A percentile compares a stretch with the other conserved stretches of the same genome.
phyloP scores from a whole-genome alignment of 92 coral and sea anemone species.

The Phenganax stokvisi region DNA sequence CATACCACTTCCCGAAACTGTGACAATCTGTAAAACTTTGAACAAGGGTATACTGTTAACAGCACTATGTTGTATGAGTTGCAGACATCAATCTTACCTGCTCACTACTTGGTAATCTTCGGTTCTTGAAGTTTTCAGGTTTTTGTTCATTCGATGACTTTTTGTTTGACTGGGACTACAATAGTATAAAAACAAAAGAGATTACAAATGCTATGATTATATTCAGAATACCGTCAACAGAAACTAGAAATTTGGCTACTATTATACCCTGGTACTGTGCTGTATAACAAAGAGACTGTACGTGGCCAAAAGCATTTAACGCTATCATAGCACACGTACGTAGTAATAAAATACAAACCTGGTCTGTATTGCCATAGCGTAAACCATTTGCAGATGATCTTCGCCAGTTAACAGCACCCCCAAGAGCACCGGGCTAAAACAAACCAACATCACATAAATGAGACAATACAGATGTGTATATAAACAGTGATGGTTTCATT shows the following conservation, averaged over 20 bases:
- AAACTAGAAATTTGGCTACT: too few species aligned
- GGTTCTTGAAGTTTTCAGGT: slow-evolving; percentile 41
- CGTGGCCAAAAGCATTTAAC: not conserved
- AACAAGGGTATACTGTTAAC: too few species aligned
- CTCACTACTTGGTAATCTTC: slow-evolving; percentile 16
- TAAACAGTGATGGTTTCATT: not conserved
- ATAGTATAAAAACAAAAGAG: not conserved
- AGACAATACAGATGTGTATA: not conserved
- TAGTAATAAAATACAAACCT: slow-evolving; percentile 10
- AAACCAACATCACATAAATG: not conserved
- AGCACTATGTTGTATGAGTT: not conserved
- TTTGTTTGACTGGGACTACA: slow-evolving; percentile 16
- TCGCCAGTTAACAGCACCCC: slow-evolving; percentile 12
- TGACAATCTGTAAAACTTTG: too few species aligned
- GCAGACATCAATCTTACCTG: not conserved
- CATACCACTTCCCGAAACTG: too few species aligned
- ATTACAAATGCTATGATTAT: not conserved
- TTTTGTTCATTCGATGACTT: slow-evolving; percentile 15
- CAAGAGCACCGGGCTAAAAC: slow-evolving; percentile 29
- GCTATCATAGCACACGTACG: not conserved
- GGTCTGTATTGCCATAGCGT: slow-evolving; percentile 25
- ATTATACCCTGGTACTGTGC: too few species aligned
- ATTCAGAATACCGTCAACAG: not conserved
- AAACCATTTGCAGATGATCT: slow-evolving; percentile 12
- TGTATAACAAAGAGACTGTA: not conserved